Conservation (phyloP, 2,113 vertebrate genomes). For the Hipposideros armiger region DNA sequence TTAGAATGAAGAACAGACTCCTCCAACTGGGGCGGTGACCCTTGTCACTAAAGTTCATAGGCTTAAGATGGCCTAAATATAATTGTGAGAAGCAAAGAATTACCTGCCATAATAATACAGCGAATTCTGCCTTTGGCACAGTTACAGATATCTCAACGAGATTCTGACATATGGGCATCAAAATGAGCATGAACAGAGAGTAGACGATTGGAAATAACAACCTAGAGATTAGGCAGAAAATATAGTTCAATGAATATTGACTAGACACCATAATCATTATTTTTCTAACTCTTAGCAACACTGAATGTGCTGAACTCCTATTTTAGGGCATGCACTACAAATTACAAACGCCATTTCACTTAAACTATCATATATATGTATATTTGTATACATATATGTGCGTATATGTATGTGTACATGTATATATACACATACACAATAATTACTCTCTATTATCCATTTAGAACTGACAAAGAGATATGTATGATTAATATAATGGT, state of each 20-base stretch:
- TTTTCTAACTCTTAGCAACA: neutral
- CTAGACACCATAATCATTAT: neutral
- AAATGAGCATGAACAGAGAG: neutral
- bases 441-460: neutral
- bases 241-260: fast-evolving
- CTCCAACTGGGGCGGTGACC: neutral
- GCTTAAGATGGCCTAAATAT: neutral
- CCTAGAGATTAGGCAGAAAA: neutral
- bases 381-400: no score
- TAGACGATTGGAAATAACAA: neutral
- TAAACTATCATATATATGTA: neutral
- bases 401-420: no score
- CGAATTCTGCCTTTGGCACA: neutral
- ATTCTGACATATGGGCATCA: neutral
- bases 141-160: neutral
- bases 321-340: neutral
- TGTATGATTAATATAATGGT: neutral
- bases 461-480: neutral
- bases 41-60: neutral
- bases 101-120: neutral
- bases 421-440: no score
- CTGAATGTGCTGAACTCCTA: neutral
- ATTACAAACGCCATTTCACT: neutral
- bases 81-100: neutral
- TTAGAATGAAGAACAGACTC: neutral